A percentile compares a stretch with the other conserved stretches of the same genome.
Evolutionary conservation across 2,113 vertebrate species (phyloP).

Genomic region (Isichthys henryi): DNA sequence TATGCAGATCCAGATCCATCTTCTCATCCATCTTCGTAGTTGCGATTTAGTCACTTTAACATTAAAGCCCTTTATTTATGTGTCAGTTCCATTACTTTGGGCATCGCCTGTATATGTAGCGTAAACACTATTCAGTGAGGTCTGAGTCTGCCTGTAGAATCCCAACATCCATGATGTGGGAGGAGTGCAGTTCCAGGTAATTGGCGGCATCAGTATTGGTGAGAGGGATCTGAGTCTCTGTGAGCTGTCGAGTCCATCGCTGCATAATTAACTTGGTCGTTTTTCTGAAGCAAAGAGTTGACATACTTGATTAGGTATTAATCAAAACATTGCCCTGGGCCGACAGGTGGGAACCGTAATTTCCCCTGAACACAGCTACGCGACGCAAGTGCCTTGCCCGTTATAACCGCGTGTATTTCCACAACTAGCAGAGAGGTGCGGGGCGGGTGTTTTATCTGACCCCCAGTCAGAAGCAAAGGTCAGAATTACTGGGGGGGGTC

Average conservation of each 20-base stretch:
- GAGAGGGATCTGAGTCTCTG: not conserved
- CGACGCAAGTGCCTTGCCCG: not conserved
- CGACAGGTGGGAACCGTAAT: not conserved
- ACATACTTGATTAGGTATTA: constrained; percentile 45
- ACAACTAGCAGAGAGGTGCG: not conserved
- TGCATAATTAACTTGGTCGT: constrained; percentile 45
- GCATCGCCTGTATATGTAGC: not conserved
- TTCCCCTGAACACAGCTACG: not conserved
- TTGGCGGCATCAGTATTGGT: not conserved
- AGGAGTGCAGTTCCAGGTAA: too few relatives aligned
- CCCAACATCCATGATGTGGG: not conserved
- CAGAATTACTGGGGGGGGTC: not conserved
- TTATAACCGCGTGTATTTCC: not conserved
- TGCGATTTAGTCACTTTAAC: not conserved
- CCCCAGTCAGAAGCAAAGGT: not conserved
- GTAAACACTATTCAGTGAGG: not conserved
- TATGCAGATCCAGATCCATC: not conserved
- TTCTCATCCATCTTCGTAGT: not conserved
- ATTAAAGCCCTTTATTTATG: not conserved
- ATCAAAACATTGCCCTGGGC: constrained; percentile 47
- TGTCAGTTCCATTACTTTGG: not conserved
- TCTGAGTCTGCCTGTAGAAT: not conserved
- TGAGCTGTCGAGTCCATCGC: not conserved
- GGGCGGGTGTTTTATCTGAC: not conserved
- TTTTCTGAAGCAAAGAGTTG: constrained; percentile 38